Percentiles rank a stretch among this genome's conserved stretches.
Evolutionary conservation across 2,888 invertebrate genomes (phyloP).

Genomic region (Limenitis camilla): DNA sequence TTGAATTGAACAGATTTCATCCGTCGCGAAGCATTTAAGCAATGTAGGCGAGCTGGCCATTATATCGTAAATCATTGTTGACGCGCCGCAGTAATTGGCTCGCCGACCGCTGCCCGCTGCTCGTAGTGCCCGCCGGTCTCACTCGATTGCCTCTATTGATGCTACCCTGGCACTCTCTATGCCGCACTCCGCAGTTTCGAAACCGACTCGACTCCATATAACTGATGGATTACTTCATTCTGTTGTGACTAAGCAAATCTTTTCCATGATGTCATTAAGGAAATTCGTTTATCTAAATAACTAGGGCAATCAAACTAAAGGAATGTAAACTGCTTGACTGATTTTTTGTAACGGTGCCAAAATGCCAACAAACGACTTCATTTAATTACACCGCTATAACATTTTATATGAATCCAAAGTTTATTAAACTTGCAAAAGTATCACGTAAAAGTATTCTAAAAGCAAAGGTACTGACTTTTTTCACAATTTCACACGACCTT

Average conservation of each 20-base stretch:
- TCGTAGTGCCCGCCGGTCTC: slow-evolving; percentile 29
- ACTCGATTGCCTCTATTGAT: slow-evolving; percentile 48
- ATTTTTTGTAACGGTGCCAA: too few species aligned
- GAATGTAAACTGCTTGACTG: too few species aligned
- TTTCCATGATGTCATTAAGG: slow-evolving; percentile 1
- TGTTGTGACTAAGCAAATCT: slow-evolving; percentile 5
- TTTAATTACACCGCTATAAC: too few species aligned
- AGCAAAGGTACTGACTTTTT: too few species aligned
- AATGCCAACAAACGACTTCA: too few species aligned
- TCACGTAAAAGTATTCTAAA: too few species aligned
- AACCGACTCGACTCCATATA: slow-evolving; percentile 25
- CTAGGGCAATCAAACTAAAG: not conserved
- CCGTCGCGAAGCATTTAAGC: slow-evolving; percentile 51
- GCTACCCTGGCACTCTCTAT: slow-evolving; percentile 39
- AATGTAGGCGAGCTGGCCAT: slow-evolving; percentile 60
- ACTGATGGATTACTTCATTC: slow-evolving; percentile 11
- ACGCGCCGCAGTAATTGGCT: slow-evolving; percentile 63
- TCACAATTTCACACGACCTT: not conserved
- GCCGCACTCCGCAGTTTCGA: slow-evolving; percentile 31
- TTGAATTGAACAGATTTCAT: slow-evolving; percentile 29
- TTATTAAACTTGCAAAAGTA: too few species aligned
- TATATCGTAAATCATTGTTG: slow-evolving; percentile 69
- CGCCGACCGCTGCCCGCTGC: slow-evolving; percentile 40
- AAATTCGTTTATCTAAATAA: not conserved
- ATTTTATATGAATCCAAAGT: too few species aligned